Base-by-base conservation (phyloP, 1,140 invertebrate species). In the Sesamia nonagrioides region DNA sequence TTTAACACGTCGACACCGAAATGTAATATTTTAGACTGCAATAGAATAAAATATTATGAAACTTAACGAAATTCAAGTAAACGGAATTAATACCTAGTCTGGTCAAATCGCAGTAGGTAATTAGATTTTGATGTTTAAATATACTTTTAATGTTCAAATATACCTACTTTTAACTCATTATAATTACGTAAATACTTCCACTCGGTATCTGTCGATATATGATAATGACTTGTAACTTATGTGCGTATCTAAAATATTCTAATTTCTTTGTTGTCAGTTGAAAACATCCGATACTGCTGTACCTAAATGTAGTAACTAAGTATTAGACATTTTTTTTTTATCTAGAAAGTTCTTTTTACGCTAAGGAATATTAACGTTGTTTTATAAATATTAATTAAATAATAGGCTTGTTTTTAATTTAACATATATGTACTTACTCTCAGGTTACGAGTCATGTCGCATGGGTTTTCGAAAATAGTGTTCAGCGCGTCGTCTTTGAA, bases 161-260 rank as follows among this genome's bases (percentile, higher is more conserved):
- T 56, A 27, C n/a, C 21, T 27, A 56, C 8, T 27, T 17, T 27
- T 27, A 27, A 56, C 27, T 56, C n/a, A 27, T 9, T 9, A 9
- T 60, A 15, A 3, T 5, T 33, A 60, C 9, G 18, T 7, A 60
- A 60, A 60, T n/a, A 60, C 56, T 15, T 60, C 27, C 56, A 35
- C 56, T 60, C 17, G 33, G 33, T 33, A 60, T 60, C 56, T 6
- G 11, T 15, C 56, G 56, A 60, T 60, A 33, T 50, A 50, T 40
- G 54, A 58, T 35, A 60, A 33, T 33, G 21, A 33, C 27, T 9
- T 3, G 6, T 40, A 8, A 40, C 4, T 0, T 50, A 35, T 33
- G 27, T 60, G 7, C 27, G 18, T 60, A 33, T 27, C 56, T 60
- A 60, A 60, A 60, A 60, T 60, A 60, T 60, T 60, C 56, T 60